These are phyloP conservation scores for Stigmatopora argus DNA, from an alignment of 2,113 vertebrate species.

Conservation along the genomic window DNA sequence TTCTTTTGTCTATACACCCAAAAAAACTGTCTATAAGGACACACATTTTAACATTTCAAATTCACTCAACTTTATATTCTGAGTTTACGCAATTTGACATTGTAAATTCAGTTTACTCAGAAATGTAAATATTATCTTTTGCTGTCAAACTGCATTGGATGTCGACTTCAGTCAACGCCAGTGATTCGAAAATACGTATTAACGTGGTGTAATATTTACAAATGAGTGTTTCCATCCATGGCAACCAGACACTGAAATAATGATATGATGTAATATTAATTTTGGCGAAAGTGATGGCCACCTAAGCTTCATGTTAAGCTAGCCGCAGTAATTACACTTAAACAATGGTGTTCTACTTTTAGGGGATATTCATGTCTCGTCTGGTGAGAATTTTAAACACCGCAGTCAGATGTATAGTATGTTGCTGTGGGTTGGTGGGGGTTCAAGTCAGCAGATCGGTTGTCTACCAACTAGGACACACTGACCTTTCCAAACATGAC, in stretches of 20 bases:
- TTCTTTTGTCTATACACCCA: too few species aligned
- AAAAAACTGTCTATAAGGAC: too few species aligned
- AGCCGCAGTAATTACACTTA: background rate
- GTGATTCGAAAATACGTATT: too few species aligned
- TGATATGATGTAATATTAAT: conserved; percentile 12
- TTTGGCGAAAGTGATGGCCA: background rate
- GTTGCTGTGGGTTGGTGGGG: background rate
- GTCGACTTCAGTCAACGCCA: too few species aligned
- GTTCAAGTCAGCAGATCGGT: conserved; percentile 26
- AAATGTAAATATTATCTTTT: too few species aligned
- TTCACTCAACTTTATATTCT: too few species aligned
- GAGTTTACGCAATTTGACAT: too few species aligned
- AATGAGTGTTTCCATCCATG: background rate
- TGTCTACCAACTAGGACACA: conserved; percentile 18
- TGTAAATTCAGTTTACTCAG: too few species aligned
- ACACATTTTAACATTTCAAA: too few species aligned
- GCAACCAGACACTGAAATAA: background rate
- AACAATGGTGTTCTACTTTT: conserved; percentile 4
- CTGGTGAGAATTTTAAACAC: conserved; percentile 20
- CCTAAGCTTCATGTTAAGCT: conserved; percentile 17
- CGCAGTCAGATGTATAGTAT: conserved; percentile 13
- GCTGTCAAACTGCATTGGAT: too few species aligned
- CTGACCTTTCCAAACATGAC: conserved; percentile 39
- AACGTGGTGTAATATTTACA: too few species aligned
- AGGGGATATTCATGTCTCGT: conserved; percentile 27